Conservation (phyloP, 2,888 invertebrate species). For the Sturmia bella region DNA sequence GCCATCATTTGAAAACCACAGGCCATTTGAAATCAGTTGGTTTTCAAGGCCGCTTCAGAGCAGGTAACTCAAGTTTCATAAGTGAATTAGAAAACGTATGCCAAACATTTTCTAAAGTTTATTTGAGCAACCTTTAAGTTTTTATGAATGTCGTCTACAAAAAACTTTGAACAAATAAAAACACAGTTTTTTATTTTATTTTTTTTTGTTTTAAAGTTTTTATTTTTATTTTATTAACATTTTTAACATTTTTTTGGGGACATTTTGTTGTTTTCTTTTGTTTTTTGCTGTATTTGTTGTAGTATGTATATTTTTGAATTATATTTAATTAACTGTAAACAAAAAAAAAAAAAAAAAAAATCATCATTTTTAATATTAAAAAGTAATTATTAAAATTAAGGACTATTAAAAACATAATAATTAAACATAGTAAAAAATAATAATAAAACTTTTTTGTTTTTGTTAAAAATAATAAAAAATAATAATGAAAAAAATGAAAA, state of each 20-base stretch:
- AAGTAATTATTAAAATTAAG: conserved; percentile 68
- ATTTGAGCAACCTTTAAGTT: too few relatives aligned
- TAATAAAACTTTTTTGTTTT: conserved; percentile 44
- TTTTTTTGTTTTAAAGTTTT: conserved; percentile 69
- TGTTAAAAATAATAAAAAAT: conserved; percentile 49
- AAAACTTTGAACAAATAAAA: not conserved
- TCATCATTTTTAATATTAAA: conserved; percentile 37
- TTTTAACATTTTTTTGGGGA: conserved; percentile 70
- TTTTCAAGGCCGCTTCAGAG: too few relatives aligned
- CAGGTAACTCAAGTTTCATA: too few relatives aligned
- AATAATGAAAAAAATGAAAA: conserved; percentile 15
- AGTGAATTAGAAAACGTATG: too few relatives aligned
- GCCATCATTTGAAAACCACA: too few relatives aligned
- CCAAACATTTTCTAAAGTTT: too few relatives aligned
- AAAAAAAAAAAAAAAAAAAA: conserved; percentile 57
- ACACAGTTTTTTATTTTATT: conserved; percentile 10
- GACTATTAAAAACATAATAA: conserved; percentile 68
- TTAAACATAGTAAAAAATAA: conserved; percentile 53
- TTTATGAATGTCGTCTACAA: too few relatives aligned
- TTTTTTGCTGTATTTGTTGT: conserved; percentile 65
- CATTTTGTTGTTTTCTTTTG: conserved; percentile 50
- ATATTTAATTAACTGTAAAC: conserved; percentile 63
- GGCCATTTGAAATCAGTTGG: too few relatives aligned
- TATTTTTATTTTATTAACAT: conserved; percentile 68
- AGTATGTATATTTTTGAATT: conserved; percentile 66